Conservation (phyloP, 2,888 invertebrate species). For the Agonum fuliginosum region DNA sequence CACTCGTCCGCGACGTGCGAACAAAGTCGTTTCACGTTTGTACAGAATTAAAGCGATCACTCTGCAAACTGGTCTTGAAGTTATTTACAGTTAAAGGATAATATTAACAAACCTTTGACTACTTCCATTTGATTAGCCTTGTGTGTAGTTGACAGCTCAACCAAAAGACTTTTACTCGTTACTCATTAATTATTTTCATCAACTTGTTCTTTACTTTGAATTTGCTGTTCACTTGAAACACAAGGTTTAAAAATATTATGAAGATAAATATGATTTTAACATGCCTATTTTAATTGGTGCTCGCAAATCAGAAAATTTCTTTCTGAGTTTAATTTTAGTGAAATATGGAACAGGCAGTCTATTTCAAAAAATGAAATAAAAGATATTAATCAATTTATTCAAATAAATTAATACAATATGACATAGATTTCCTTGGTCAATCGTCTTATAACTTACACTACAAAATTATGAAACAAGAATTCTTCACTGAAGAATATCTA, state of each 20-base stretch:
- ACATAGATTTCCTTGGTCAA: too few relatives aligned
- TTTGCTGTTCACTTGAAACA: constrained; percentile 36
- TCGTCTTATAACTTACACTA: too few relatives aligned
- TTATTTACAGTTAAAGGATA: constrained; percentile 23
- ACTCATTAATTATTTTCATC: constrained; percentile 54
- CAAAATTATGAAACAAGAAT: too few relatives aligned
- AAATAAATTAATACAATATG: too few relatives aligned
- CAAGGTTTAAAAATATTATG: constrained; percentile 35
- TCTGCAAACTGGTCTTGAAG: constrained; percentile 16
- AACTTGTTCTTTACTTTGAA: constrained; percentile 51
- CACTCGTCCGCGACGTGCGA: neutral
- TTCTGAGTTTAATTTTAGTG: too few relatives aligned
- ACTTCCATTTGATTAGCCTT: constrained; percentile 38
- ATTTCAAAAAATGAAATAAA: too few relatives aligned
- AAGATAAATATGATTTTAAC: too few relatives aligned
- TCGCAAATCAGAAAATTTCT: too few relatives aligned
- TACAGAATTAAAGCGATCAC: constrained; percentile 23
- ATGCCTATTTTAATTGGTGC: too few relatives aligned
- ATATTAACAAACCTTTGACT: constrained; percentile 45
- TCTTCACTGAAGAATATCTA: too few relatives aligned
- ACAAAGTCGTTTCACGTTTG: neutral
- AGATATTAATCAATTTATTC: too few relatives aligned
- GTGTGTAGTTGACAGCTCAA: constrained; percentile 50
- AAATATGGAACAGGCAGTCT: too few relatives aligned
- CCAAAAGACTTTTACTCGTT: constrained; percentile 41